These are phyloP conservation scores for Neuroscelio doddi DNA, from an alignment of 2,888 invertebrate genomes.

Conservation along the genomic window DNA sequence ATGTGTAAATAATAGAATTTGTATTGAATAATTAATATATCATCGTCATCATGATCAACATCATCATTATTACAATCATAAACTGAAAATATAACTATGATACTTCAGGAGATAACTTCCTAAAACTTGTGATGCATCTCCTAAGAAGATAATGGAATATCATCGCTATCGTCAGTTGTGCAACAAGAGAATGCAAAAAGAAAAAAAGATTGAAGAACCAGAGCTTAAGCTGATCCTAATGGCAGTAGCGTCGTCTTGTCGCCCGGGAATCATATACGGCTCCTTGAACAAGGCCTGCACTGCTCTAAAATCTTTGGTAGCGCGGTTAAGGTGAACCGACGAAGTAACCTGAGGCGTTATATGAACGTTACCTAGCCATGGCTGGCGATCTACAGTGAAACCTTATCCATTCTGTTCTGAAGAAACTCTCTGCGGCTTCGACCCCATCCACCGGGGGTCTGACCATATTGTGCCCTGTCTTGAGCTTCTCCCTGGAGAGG, in stretches of 20 bases:
- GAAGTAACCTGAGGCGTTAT: slow-evolving; percentile 64
- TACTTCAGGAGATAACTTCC: too few species aligned
- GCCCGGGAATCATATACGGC: slow-evolving; percentile 53
- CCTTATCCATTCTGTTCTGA: slow-evolving; percentile 59
- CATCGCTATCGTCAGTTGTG: too few species aligned
- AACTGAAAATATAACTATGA: too few species aligned
- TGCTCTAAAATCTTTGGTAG: slow-evolving; percentile 64
- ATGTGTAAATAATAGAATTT: too few species aligned
- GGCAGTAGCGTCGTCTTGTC: slow-evolving; percentile 61
- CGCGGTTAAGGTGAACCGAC: slow-evolving; percentile 59
- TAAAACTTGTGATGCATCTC: too few species aligned
- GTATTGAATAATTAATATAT: too few species aligned
- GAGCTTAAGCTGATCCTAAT: slow-evolving; percentile 57
- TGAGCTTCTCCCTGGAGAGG: slow-evolving; percentile 12
- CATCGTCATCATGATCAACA: too few species aligned
- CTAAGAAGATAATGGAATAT: too few species aligned
- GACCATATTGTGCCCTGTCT: slow-evolving; percentile 49
- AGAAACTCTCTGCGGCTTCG: slow-evolving; percentile 51
- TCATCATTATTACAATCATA: too few species aligned
- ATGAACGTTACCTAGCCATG: slow-evolving; percentile 56
- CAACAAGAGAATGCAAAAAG: slow-evolving; percentile 14
- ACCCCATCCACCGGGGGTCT: slow-evolving; percentile 35
- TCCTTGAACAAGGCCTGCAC: slow-evolving; percentile 52
- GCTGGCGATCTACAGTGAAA: slow-evolving; percentile 61
- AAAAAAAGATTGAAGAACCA: too few species aligned